Percentiles rank a stretch among this genome's conserved stretches.
These are phyloP conservation scores for Watsonalla binaria DNA, from an alignment of 2,888 invertebrate genomes.

Conservation along the genomic window DNA sequence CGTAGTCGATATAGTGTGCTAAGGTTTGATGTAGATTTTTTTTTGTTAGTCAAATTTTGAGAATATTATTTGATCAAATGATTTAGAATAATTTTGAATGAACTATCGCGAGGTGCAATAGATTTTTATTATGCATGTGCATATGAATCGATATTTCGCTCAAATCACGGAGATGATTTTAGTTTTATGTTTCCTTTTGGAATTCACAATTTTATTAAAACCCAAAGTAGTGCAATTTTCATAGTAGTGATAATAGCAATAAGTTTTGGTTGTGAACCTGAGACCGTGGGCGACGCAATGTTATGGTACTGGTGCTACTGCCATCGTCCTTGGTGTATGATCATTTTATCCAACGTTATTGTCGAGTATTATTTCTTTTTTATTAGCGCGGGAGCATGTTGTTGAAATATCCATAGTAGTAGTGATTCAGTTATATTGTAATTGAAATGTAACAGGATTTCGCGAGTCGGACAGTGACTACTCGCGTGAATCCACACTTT, in stretches of 20 bases:
- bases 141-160: constrained; percentile 49
- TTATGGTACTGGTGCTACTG: constrained; percentile 62
- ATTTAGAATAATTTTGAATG: constrained; percentile 57
- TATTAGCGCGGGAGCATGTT: constrained; percentile 60
- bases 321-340: constrained; percentile 54
- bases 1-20: constrained; percentile 73
- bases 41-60: constrained; percentile 72
- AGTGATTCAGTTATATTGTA: constrained; percentile 69
- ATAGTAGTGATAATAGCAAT: constrained; percentile 75
- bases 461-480: neutral
- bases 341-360: constrained; percentile 69
- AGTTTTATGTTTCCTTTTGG: constrained; percentile 55
- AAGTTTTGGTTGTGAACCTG: constrained; percentile 76
- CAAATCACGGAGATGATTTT: constrained; percentile 47
- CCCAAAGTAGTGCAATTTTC: constrained; percentile 71
- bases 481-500: constrained; percentile 6
- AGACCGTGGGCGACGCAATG: constrained; percentile 49
- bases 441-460: constrained; percentile 72
- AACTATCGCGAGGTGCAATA: constrained; percentile 57
- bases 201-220: constrained; percentile 50
- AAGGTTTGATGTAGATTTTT: constrained; percentile 76
- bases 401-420: constrained; percentile 59
- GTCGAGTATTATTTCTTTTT: constrained; percentile 68
- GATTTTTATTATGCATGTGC: constrained; percentile 44
- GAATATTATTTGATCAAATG: constrained; percentile 69